Percentiles rank a stretch among this genome's conserved stretches.
Conservation (phyloP, 1,140 invertebrate species). For the Zaprionus davidi region DNA sequence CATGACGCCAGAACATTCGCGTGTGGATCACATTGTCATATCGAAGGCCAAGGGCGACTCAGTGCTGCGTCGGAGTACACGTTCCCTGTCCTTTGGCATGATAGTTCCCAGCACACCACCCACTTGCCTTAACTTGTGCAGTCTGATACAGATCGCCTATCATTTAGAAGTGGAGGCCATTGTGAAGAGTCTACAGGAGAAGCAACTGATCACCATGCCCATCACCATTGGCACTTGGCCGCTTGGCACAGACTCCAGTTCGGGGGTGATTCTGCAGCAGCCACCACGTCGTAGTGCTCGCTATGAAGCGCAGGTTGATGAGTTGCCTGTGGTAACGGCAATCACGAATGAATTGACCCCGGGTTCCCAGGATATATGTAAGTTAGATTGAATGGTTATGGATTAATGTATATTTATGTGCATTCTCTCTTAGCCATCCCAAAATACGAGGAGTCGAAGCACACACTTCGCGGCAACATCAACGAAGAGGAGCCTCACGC, state of each 20-base stretch:
- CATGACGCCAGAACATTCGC: constrained; percentile 86
- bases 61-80: constrained; percentile 84
- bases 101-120: constrained; percentile 88
- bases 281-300: constrained; percentile 64
- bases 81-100: constrained; percentile 81
- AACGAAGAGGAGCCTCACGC: constrained; percentile 78
- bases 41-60: constrained; percentile 84
- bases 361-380: constrained; percentile 50
- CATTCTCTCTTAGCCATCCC: constrained; percentile 51
- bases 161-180: constrained; percentile 86
- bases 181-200: constrained; percentile 83
- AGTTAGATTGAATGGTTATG: constrained; percentile 9
- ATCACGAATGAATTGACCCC: constrained; percentile 42
- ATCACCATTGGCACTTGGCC: constrained; percentile 87
- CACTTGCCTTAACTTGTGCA: constrained; percentile 88
- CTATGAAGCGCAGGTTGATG: constrained; percentile 51
- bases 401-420: not conserved
- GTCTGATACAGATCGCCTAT: constrained; percentile 88
- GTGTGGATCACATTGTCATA: constrained; percentile 86
- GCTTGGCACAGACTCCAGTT: constrained; percentile 28
- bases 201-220: constrained; percentile 84
- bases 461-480: constrained; percentile 69
- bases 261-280: constrained; percentile 67
- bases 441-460: constrained; percentile 65
- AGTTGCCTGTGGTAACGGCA: constrained; percentile 58